Percentiles rank a stretch among this genome's conserved stretches.
Conservation (phyloP, 2,888 invertebrate genomes). For the Aleiodes leptofemur region DNA sequence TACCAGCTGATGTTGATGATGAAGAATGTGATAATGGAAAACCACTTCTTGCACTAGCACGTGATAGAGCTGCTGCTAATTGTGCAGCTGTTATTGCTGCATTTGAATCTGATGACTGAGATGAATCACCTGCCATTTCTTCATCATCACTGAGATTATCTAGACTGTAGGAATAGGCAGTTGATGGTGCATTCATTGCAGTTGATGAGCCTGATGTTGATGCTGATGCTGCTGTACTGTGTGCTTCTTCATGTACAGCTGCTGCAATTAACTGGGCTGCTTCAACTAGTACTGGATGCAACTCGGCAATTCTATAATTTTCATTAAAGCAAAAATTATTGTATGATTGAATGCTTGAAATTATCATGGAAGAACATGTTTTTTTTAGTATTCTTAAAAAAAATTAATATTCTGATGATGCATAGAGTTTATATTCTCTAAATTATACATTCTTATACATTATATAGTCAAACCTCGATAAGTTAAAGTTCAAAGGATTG, state of each 20-base stretch:
- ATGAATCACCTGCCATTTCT: conserved; percentile 77
- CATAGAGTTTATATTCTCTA: too few species aligned
- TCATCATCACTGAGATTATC: conserved; percentile 78
- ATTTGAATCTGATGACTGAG: conserved; percentile 74
- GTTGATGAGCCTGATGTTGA: conserved; percentile 59
- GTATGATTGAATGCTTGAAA: background rate
- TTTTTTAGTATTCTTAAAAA: too few species aligned
- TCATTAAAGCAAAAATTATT: conserved; percentile 20
- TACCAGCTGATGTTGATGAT: conserved; percentile 59
- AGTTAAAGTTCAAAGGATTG: too few species aligned
- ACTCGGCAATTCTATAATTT: conserved; percentile 78
- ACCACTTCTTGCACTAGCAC: conserved; percentile 74
- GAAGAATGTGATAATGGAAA: conserved; percentile 62
- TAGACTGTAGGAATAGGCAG: conserved; percentile 77
- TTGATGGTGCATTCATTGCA: conserved; percentile 64
- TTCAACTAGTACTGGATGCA: conserved; percentile 83
- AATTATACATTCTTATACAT: too few species aligned
- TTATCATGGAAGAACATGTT: too few species aligned
- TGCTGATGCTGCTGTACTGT: conserved; percentile 61
- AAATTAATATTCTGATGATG: too few species aligned
- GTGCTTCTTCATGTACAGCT: conserved; percentile 76
- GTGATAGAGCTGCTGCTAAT: conserved; percentile 84
- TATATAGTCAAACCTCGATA: too few species aligned
- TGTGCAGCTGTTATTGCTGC: conserved; percentile 84
- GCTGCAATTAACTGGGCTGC: conserved; percentile 83